These are phyloP conservation scores for Halcyon leucocephala DNA, from an alignment of 2,797 vertebrate genomes.

Conservation along the genomic window DNA sequence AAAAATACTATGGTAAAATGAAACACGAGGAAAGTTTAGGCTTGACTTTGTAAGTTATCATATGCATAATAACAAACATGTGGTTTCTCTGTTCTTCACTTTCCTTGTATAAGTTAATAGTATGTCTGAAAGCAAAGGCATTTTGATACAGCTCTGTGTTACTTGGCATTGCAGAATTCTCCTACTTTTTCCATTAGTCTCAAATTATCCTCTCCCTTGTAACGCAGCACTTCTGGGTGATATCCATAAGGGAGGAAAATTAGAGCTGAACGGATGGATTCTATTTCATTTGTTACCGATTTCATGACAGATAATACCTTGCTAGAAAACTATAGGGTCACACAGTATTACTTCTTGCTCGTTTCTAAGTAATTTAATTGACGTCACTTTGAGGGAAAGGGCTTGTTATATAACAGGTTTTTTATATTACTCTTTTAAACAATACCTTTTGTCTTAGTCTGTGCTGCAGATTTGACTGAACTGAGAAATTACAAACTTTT, in stretches of 20 bases:
- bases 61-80: constrained; percentile 57
- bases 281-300: constrained; percentile 79
- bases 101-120: constrained; percentile 66
- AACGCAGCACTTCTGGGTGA: constrained; percentile 65
- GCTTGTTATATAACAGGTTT: not conserved
- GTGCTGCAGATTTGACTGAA: not conserved
- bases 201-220: constrained; percentile 75
- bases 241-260: constrained; percentile 69
- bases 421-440: not conserved
- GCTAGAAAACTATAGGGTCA: constrained; percentile 71
- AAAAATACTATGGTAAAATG: constrained; percentile 34
- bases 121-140: constrained; percentile 69
- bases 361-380: constrained; percentile 62
- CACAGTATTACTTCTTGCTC: constrained; percentile 61
- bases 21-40: constrained; percentile 2
- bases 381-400: constrained; percentile 12
- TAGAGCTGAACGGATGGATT: constrained; percentile 75
- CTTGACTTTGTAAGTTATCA: constrained; percentile 58
- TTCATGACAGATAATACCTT: constrained; percentile 78
- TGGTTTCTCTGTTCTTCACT: constrained; percentile 62
- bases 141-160: constrained; percentile 68
- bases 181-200: constrained; percentile 78
- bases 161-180: constrained; percentile 71
- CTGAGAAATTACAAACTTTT: not conserved
- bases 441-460: not conserved